Evolutionary conservation across 1,140 invertebrate species (phyloP), one percentile per base, ranked within the genome.

Genomic region (Drosophila funebris): DNA sequence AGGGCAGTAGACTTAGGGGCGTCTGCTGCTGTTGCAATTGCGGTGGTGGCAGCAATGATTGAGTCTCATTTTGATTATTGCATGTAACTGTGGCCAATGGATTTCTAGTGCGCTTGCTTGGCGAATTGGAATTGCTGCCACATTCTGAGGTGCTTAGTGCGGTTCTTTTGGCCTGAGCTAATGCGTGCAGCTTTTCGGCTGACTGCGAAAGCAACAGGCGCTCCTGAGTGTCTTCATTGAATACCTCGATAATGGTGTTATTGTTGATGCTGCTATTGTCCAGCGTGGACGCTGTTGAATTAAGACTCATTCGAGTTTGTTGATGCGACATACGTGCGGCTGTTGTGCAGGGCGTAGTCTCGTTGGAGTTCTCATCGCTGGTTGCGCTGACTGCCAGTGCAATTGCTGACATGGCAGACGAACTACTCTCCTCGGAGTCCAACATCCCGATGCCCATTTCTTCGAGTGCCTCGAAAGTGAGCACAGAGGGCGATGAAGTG

Each of bases 361-460:
- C 90, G 29, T 90, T 91, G 5, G 90, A 91, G 57, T 91, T 91
- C 66, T 91, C 90, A 53, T 91, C 90, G 43, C 78, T 87, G 46
- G 78, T 90, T 4, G 68, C 69, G 43, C 79, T 83, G 4, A 87
- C 70, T 0, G 78, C 83, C 14, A 91, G 54, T 0, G 76, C 81
- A 37, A 89, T 90, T 11, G 90, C 80, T 1, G 89, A 83, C 8
- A 88, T 62, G 6, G 81, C 82, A 6, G 90, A 92, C 0, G 90
- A 92, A 24, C 90, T 83, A 54, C 90, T 91, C 46, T 92, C 91
- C 48, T 92, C 91, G 0, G 91, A 92, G 56, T 92, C 91, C 31
- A 92, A 52, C 90, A 91, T 91, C 1, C 84, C 90, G 13, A 92
- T 82, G 57, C 91, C 90, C 90, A 91, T 91, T 53, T 91, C 89